phyloP scores from a whole-genome alignment of 2,888 invertebrate genomes.

The Volucella inflata region DNA sequence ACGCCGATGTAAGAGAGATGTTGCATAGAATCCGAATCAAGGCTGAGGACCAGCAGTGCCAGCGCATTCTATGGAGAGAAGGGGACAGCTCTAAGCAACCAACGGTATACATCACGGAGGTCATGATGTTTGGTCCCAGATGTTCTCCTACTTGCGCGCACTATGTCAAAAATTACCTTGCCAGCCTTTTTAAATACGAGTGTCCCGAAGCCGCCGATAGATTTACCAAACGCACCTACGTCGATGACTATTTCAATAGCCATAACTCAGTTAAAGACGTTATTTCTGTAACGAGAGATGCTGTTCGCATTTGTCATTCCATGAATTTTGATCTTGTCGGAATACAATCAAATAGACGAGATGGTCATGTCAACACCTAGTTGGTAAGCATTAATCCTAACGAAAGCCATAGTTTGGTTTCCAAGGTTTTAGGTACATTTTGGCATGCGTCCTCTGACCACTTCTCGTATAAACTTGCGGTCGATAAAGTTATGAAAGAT shows the following conservation, averaged over 20 bases:
- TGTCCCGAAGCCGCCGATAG: too few relatives aligned
- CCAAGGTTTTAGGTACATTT: too few relatives aligned
- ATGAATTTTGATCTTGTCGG: constrained; percentile 31
- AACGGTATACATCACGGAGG: too few relatives aligned
- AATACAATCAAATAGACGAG: constrained; percentile 32
- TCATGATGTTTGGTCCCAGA: too few relatives aligned
- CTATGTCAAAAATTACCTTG: too few relatives aligned
- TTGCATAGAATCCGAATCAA: background rate
- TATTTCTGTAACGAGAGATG: constrained; percentile 20
- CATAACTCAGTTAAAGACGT: too few relatives aligned
- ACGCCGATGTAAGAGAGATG: background rate
- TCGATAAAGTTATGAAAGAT: background rate
- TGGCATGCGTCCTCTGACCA: background rate
- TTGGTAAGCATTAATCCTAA: background rate
- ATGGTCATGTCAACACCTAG: background rate
- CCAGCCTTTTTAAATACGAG: too few relatives aligned
- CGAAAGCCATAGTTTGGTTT: too few relatives aligned
- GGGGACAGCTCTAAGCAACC: background rate
- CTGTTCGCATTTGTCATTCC: constrained; percentile 18
- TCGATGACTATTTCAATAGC: too few relatives aligned
- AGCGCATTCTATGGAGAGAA: background rate
- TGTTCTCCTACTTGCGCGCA: too few relatives aligned
- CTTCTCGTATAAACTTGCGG: constrained; percentile 14
- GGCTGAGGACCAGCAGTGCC: background rate
- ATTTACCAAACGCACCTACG: too few relatives aligned